Conservation (phyloP, 2,888 invertebrate species). For the Tanaodytes sp. region DNA sequence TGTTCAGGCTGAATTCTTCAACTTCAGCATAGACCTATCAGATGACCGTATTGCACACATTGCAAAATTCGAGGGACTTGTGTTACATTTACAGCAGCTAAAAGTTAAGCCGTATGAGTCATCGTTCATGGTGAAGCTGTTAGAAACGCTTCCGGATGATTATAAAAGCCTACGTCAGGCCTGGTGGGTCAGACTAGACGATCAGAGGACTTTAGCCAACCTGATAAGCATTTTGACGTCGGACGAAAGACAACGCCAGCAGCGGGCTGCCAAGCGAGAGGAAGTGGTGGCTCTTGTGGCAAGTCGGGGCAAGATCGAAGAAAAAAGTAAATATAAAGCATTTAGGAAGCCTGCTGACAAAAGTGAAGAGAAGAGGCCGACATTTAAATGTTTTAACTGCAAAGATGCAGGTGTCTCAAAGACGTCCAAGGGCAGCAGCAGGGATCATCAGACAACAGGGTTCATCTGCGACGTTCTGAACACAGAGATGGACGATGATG, state of each 20-base stretch:
- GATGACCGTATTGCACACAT: conserved; percentile 40
- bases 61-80: conserved; percentile 32
- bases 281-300: conserved; percentile 24
- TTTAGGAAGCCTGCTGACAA: too few species aligned
- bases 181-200: conserved; percentile 37
- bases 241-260: conserved; percentile 19
- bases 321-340: conserved; percentile 12
- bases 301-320: conserved; percentile 3
- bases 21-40: conserved; percentile 17
- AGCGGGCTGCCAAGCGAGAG: conserved; percentile 19
- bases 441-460: background rate
- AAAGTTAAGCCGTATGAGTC: conserved; percentile 45
- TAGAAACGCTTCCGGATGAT: conserved; percentile 37
- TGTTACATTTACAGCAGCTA: conserved; percentile 36
- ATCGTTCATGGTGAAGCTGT: conserved; percentile 39
- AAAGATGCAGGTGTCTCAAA: background rate
- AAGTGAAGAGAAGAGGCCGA: too few species aligned
- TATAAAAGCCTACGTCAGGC: conserved; percentile 43
- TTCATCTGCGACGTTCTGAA: conserved; percentile 5
- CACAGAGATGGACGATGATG: conserved; percentile 1
- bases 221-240: conserved; percentile 28
- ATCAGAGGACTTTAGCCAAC: conserved; percentile 33
- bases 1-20: conserved; percentile 44
- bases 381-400: too few species aligned
- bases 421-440: background rate